Conservation (phyloP, 2,888 invertebrate species). For the Zhengitettix transpicula region DNA sequence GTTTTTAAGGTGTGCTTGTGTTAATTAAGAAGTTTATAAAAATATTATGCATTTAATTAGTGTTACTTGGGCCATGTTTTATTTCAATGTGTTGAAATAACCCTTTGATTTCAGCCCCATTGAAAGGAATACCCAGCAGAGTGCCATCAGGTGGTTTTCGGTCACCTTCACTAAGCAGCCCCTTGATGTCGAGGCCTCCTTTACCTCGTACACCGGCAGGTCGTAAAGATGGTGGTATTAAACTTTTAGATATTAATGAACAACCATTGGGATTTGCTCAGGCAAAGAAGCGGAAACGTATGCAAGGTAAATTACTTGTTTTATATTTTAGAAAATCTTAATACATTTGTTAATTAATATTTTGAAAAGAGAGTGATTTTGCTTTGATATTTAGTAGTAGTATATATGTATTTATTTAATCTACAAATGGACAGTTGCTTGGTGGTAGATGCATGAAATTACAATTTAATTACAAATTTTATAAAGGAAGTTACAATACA, state of each 20-base stretch:
- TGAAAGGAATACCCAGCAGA: slow-evolving; percentile 81
- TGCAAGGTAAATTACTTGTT: slow-evolving; percentile 38
- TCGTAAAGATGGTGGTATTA: slow-evolving; percentile 81
- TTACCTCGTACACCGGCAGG: slow-evolving; percentile 44
- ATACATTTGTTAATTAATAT: no score
- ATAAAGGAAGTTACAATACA: no score
- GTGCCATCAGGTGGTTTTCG: slow-evolving; percentile 50
- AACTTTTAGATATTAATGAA: slow-evolving; percentile 83
- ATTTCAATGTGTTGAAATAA: neutral
- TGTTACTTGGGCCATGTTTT: neutral
- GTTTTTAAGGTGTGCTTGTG: no score
- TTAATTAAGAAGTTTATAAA: no score
- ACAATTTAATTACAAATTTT: no score
- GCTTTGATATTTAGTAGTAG: no score
- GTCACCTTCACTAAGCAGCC: slow-evolving; percentile 29
- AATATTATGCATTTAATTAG: neutral
- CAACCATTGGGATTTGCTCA: slow-evolving; percentile 72
- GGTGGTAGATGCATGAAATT: no score
- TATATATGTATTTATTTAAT: no score
- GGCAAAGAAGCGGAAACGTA: slow-evolving; percentile 74
- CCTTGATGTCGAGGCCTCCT: slow-evolving; percentile 29
- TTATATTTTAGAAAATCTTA: no score
- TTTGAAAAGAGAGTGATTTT: no score
- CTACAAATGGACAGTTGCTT: no score
- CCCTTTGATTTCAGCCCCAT: slow-evolving; percentile 45